These are phyloP conservation scores for Grapholita molesta DNA, from an alignment of 1,140 invertebrate species.

Conservation along the genomic window DNA sequence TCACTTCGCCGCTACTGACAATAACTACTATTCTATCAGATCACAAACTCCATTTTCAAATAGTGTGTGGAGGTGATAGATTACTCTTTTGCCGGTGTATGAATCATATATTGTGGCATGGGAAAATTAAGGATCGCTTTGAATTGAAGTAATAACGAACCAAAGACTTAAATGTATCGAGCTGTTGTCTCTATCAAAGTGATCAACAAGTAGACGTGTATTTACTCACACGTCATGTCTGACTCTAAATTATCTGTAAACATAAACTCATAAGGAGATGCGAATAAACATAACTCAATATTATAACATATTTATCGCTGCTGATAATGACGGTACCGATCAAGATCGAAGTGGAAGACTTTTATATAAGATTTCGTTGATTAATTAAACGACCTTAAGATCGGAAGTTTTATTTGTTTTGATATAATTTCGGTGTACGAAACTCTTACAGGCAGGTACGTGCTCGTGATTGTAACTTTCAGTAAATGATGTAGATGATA, in stretches of 20 bases:
- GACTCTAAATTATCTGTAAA: conserved; percentile 7
- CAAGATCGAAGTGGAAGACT: background rate
- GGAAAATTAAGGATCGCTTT: background rate
- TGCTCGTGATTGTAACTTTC: no score
- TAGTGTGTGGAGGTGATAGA: background rate
- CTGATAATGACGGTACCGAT: background rate
- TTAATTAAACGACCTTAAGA: background rate
- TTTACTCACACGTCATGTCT: conserved; percentile 1
- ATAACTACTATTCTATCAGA: background rate
- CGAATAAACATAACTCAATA: background rate
- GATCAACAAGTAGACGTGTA: background rate
- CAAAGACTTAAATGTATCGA: background rate
- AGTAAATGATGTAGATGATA: no score
- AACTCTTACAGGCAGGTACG: no score
- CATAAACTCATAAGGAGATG: background rate
- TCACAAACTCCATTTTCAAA: background rate
- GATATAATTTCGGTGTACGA: no score
- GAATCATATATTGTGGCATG: background rate
- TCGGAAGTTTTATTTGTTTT: no score
- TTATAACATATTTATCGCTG: background rate
- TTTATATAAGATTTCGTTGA: background rate
- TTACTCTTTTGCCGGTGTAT: background rate
- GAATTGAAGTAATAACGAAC: background rate
- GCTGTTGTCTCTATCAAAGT: background rate
- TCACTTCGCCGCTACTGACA: background rate